Conservation (phyloP, 2,797 vertebrate genomes). For the Chanos chanos region DNA sequence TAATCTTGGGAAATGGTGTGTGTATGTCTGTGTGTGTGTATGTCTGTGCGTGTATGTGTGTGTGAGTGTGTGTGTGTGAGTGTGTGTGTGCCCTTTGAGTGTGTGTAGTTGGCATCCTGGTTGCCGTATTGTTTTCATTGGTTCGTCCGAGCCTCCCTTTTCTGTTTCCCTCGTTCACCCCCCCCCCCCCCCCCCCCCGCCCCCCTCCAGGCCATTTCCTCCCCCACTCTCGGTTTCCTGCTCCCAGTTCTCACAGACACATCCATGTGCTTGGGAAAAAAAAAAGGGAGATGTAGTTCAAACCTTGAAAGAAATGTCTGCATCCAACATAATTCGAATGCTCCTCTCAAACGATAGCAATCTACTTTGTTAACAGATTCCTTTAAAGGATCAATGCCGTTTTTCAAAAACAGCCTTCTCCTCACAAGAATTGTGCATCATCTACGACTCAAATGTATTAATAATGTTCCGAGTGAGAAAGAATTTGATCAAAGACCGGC, state of each 20-base stretch:
- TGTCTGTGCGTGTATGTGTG: not conserved
- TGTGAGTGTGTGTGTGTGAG: slow-evolving; percentile 9
- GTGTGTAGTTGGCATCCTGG: not conserved
- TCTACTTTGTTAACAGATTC: no score
- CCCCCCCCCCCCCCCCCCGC: slow-evolving; percentile 34
- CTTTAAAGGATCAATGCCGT: no score
- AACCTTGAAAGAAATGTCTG: not conserved
- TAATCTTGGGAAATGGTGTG: not conserved
- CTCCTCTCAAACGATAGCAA: no score
- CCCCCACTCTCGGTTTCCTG: slow-evolving; percentile 39
- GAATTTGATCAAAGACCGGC: no score
- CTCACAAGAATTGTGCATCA: no score
- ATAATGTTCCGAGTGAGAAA: no score
- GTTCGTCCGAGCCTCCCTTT: slow-evolving; percentile 31
- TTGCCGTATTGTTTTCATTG: slow-evolving; percentile 33
- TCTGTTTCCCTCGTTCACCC: slow-evolving; percentile 40
- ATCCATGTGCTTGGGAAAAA: slow-evolving; percentile 11
- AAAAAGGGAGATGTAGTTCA: not conserved
- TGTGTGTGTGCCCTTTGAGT: slow-evolving; percentile 11
- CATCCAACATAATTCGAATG: no score
- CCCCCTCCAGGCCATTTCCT: slow-evolving; percentile 42
- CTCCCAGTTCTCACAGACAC: slow-evolving; percentile 34
- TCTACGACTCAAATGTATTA: no score
- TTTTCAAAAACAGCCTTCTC: no score
- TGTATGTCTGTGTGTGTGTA: not conserved